Evolutionary conservation across 2,888 invertebrate species (phyloP), one percentile per base, ranked within the genome.

Genomic region (Meteorus cinctellus): DNA sequence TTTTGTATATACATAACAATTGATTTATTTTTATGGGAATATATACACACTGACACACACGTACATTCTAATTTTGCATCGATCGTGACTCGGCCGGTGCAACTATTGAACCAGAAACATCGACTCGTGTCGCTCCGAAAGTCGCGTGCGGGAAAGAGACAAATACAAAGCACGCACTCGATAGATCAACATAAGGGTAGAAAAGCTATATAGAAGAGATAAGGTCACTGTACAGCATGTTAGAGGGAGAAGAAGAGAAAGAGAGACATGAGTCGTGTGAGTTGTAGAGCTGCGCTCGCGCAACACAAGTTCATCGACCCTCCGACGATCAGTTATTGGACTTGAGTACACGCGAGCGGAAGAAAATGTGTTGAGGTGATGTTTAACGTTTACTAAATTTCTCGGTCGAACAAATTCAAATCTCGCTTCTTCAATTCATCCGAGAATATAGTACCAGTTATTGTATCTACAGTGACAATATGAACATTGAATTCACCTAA

Each of bases 271-370:
- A 8, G 41, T 41, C 41, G 41, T 1, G 65, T 71, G 55, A 70
- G 77, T 72, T 76, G 72, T 62, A 75, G 55, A 63, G 77, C 72
- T 76, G 72, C 66, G 76, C 69, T 48, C 63, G 70, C 66, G 74
- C 70, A 65, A 76, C 36, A 69, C 55, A 67, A 78, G 81, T 81
- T 80, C 81, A 76, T 80, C 76, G 81, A 81, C 81, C 81, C 76
- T 79, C 78, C 80, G 78, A 78, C 78, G 80, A 79, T 77, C 72
- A 72, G 72, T 77, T 48, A 77, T 70, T 75, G 76, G 78, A 79
- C 78, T 77, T 68, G 67, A 62, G 27, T 63, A 60, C 29, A 72
- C 48, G 72, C 74, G 76, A 68, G 74, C 66, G 75, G 76, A 73
- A 77, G 75, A 24, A 76, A 77, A 63, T 72, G 60, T 74, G 74